Conservation (phyloP, 2,888 invertebrate genomes). For the Lepidocyrtinus sp. region DNA sequence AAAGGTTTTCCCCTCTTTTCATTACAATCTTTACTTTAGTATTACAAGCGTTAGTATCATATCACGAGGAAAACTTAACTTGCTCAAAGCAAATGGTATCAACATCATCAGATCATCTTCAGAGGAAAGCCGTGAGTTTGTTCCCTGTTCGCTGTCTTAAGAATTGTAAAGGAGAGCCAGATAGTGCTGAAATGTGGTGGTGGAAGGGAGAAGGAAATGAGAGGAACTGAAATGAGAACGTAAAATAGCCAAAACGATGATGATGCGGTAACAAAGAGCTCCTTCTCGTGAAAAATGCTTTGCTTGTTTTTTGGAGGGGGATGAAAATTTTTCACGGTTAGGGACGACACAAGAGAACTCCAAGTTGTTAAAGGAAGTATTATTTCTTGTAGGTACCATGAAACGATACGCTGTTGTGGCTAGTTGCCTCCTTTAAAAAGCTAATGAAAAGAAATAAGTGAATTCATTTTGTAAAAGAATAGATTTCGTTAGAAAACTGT, state of each 20-base stretch:
- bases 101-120: background rate
- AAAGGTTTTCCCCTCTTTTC: conserved; percentile 9
- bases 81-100: background rate
- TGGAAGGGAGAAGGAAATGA: background rate
- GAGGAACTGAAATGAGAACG: background rate
- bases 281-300: background rate
- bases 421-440: conserved; percentile 16
- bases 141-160: too few species aligned
- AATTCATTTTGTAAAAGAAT: conserved; percentile 33
- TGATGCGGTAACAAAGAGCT: conserved; percentile 13
- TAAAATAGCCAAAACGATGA: conserved; percentile 3
- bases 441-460: conserved; percentile 14
- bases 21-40: background rate
- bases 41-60: conserved; percentile 3
- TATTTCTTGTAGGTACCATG: background rate
- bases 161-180: too few species aligned
- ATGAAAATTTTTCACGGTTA: conserved; percentile 44
- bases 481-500: conserved; percentile 2
- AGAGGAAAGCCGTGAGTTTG: background rate
- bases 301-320: conserved; percentile 42
- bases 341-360: conserved; percentile 36
- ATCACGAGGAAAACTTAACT: conserved; percentile 2
- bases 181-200: background rate
- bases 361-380: conserved; percentile 36
- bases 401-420: conserved; percentile 13